Evolutionary conservation across 1,140 invertebrate species (phyloP).

Genomic region (Zelostemma sp.): DNA sequence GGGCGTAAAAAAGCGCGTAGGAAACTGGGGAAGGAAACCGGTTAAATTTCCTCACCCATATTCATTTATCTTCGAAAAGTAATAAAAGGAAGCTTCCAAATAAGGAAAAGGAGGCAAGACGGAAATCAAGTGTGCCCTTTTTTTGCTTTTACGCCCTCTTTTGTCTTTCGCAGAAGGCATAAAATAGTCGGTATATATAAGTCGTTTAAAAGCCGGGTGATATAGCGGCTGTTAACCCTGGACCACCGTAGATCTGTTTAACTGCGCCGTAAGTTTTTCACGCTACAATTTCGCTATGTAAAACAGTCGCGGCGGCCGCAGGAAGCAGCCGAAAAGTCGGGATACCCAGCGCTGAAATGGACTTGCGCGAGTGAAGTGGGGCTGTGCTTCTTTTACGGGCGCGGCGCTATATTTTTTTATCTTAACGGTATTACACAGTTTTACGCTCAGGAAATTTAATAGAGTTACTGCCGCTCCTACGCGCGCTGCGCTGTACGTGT

Average conservation of each 20-base stretch:
- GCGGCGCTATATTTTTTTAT: constrained; percentile 40
- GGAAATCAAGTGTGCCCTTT: constrained; percentile 27
- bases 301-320: constrained; percentile 38
- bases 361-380: constrained; percentile 22
- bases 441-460: constrained; percentile 38
- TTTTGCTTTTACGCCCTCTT: constrained; percentile 34
- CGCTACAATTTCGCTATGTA: constrained; percentile 46
- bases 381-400: constrained; percentile 7
- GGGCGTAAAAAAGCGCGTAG: background rate
- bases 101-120: constrained; percentile 25
- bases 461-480: constrained; percentile 17
- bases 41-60: background rate
- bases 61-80: constrained; percentile 29
- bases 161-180: constrained; percentile 28
- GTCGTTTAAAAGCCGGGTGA: constrained; percentile 37
- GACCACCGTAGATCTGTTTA: constrained; percentile 51
- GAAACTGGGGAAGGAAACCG: background rate
- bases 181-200: constrained; percentile 24
- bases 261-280: constrained; percentile 54
- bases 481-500: constrained; percentile 1
- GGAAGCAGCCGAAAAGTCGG: constrained; percentile 28
- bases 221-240: constrained; percentile 51
- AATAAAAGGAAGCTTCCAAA: constrained; percentile 30
- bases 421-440: constrained; percentile 43
- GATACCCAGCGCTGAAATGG: constrained; percentile 32